These are phyloP conservation scores for Trachelus troglodyta DNA, from an alignment of 2,888 invertebrate genomes.

Conservation along the genomic window DNA sequence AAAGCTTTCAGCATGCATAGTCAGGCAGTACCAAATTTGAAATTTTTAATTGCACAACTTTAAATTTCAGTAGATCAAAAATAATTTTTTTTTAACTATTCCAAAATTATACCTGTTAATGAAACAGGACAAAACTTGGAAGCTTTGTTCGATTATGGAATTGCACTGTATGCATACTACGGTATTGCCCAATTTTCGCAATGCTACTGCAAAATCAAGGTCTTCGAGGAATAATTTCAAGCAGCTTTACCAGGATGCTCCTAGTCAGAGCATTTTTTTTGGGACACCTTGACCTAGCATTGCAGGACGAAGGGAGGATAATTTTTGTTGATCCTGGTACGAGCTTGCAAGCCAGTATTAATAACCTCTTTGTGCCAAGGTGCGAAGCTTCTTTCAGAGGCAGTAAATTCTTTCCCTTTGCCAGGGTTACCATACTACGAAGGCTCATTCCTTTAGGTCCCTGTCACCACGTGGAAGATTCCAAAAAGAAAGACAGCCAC, in stretches of 20 bases:
- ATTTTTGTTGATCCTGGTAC: constrained; percentile 38
- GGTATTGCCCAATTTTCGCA: not conserved
- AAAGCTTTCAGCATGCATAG: not conserved
- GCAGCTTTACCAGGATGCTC: not conserved
- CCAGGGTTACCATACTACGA: not conserved
- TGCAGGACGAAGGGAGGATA: constrained; percentile 24
- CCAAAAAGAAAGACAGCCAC: not conserved
- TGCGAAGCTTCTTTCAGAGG: constrained; percentile 27
- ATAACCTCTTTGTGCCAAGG: constrained; percentile 30
- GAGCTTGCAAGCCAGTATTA: constrained; percentile 21
- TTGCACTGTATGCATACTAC: not conserved
- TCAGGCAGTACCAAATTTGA: not conserved
- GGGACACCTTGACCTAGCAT: not conserved
- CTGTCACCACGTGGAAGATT: not conserved
- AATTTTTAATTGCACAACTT: not conserved
- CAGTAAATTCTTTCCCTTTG: not conserved
- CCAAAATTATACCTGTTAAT: not conserved
- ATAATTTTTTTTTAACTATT: not conserved
- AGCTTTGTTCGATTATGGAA: not conserved
- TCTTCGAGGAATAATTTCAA: not conserved
- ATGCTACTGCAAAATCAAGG: not conserved
- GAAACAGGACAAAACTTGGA: not conserved
- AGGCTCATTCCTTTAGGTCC: not conserved
- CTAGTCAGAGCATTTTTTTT: not conserved
- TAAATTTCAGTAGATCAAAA: not conserved